These are phyloP conservation scores for Malurus alboscapulatus DNA, from an alignment of 2,113 vertebrate species.

Conservation along the genomic window DNA sequence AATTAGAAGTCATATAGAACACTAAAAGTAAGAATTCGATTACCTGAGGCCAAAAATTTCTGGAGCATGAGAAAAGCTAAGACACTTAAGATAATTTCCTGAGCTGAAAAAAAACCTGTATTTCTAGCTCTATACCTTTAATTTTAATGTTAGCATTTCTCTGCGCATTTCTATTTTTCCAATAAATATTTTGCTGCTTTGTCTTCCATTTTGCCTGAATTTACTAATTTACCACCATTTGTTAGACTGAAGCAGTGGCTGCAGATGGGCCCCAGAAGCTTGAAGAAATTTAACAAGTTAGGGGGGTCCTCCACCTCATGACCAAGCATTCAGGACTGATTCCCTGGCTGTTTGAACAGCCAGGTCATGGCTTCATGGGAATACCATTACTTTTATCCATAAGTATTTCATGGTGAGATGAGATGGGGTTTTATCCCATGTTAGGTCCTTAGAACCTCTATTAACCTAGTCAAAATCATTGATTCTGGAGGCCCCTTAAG, in stretches of 20 bases:
- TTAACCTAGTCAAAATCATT: background rate
- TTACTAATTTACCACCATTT: background rate
- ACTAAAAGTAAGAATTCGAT: background rate
- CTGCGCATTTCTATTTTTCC: background rate
- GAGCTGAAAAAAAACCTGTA: background rate
- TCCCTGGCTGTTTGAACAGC: background rate
- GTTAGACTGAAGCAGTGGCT: background rate
- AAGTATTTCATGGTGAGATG: background rate
- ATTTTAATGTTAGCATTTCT: background rate
- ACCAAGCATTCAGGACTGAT: background rate
- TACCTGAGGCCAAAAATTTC: background rate
- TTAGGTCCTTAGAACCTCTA: background rate
- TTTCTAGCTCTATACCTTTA: background rate
- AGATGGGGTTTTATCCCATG: background rate
- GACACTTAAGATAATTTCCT: background rate
- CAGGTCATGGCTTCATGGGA: background rate
- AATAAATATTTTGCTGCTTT: background rate
- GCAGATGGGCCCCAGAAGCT: background rate
- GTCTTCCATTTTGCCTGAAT: background rate
- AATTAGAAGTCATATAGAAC: background rate
- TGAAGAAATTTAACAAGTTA: background rate
- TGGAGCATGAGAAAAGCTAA: background rate
- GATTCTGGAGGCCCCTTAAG: background rate
- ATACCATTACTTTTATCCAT: background rate
- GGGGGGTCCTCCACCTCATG: background rate